Base-by-base conservation (phyloP, 2,888 invertebrate species). In the Habrosyne pyritoides region DNA sequence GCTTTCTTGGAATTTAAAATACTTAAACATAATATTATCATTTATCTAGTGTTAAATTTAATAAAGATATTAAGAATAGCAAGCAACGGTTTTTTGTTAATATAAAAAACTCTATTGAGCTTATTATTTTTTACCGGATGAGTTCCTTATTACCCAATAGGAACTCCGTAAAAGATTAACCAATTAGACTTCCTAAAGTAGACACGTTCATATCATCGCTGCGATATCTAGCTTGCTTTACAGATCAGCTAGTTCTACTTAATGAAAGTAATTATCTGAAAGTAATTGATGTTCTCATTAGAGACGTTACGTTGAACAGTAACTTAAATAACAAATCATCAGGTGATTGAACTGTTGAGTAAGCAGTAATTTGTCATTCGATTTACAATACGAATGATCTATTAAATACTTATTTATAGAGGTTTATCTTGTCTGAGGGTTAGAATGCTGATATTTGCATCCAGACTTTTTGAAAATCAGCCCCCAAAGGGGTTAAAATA, bases 281-380 rank as follows among this genome's bases (percentile, higher is more conserved):
- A 14, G 36, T 5, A 36, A 36, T 14, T 36, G 6, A 14, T 42
- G 18, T 42, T 18, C 42, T 18, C 14, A 18, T 18, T 5, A 36
- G 4, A 33, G 10, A 33, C 10, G 10, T 33, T 33, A 4, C n/a
- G 14, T 42, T 42, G 8, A 42, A 1, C 18, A 8, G 5, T 42
- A 42, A 42, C 14, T 42, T 18, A 42, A 42, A 42, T 42, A 42
- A 42, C 8, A 42, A 42, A 8, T 18, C 18, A 42, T n/a, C 42
- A 42, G 42, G 42, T 42, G 42, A 42, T 42, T 42, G 42, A 42
- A 42, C 42, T 42, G 18, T 42, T 42, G 42, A 42, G 42, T 18
- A 42, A 42, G 42, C 8, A 42, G 42, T 42, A 18, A 18, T 42
- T 42, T 42, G 8, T 42, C 7, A 18, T 42, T 42, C n/a, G 42